A percentile compares a stretch with the other conserved stretches of the same genome.
Conservation (phyloP, 2,888 invertebrate genomes). For the Drosophila subquinaria region DNA sequence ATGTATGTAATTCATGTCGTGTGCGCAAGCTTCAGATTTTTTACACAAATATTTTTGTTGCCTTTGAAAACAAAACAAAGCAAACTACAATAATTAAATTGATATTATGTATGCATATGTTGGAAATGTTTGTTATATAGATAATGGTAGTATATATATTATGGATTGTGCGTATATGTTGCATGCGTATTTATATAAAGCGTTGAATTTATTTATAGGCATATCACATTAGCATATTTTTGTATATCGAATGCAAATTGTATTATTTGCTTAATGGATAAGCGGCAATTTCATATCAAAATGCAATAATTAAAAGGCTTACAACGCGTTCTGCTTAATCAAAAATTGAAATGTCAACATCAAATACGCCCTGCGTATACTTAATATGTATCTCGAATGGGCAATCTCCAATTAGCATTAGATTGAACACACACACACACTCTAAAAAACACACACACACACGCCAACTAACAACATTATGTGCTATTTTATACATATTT, state of each 20-base stretch:
- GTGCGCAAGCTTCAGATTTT: constrained; percentile 61
- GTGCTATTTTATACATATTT: constrained; percentile 71
- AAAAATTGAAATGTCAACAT: constrained; percentile 26
- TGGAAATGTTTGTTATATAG: constrained; percentile 67
- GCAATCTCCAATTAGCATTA: constrained; percentile 71
- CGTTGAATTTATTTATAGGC: constrained; percentile 78
- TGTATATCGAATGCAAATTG: constrained; percentile 59
- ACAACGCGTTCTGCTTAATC: constrained; percentile 46
- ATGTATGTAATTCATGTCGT: constrained; percentile 43
- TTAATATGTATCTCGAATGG: constrained; percentile 60
- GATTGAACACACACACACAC: constrained; percentile 33
- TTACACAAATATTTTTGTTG: constrained; percentile 55
- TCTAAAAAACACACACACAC: constrained; percentile 27
- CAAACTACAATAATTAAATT: constrained; percentile 15
- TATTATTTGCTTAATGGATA: constrained; percentile 63
- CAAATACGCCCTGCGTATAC: constrained; percentile 28
- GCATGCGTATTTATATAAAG: constrained; percentile 46
- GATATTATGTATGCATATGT: constrained; percentile 68
- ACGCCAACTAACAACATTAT: constrained; percentile 60
- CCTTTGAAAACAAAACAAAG: constrained; percentile 45
- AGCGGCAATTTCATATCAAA: constrained; percentile 69
- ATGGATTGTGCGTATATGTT: constrained; percentile 27
- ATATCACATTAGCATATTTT: constrained; percentile 70
- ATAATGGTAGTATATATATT: constrained; percentile 33
- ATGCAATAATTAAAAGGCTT: constrained; percentile 46